These are phyloP conservation scores for Sminthopsis crassicaudata DNA, from an alignment of 2,113 vertebrate species.

Conservation along the genomic window DNA sequence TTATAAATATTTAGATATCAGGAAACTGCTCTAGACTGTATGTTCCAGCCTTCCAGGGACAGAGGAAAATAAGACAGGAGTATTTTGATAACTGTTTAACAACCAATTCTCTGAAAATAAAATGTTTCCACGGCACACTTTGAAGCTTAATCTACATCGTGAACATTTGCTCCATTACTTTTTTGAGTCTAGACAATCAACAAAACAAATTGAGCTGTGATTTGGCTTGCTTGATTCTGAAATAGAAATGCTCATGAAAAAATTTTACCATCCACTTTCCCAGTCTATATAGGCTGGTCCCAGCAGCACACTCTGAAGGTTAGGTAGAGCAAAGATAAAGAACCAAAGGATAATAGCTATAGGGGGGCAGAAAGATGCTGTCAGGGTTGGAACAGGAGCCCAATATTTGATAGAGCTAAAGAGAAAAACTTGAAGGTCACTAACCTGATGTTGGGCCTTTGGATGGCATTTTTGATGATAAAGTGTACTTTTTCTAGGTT, in stretches of 20 bases:
- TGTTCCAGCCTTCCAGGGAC: neutral
- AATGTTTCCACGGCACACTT: neutral
- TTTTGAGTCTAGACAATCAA: neutral
- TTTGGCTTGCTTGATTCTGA: neutral
- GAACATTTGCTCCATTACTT: neutral
- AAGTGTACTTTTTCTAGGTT: slow-evolving; percentile 96
- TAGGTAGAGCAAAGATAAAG: neutral
- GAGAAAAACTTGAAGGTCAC: neutral
- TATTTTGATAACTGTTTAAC: neutral
- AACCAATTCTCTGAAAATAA: neutral
- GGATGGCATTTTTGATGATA: slow-evolving; percentile 92
- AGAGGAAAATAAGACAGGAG: neutral
- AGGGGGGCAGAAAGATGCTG: neutral
- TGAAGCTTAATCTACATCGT: neutral
- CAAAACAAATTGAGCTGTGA: neutral
- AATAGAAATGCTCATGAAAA: neutral
- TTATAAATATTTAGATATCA: neutral
- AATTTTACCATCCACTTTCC: neutral
- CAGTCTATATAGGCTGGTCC: neutral
- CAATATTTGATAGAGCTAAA: neutral
- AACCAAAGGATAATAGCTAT: neutral
- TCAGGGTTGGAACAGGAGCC: accelerated
- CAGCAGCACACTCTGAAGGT: neutral
- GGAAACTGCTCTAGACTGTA: neutral
- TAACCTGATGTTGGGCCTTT: slow-evolving; percentile 92